A percentile compares a stretch with the other conserved stretches of the same genome.
Evolutionary conservation across 1,140 invertebrate species (phyloP).

Genomic region (Protaetia brevitarsis): DNA sequence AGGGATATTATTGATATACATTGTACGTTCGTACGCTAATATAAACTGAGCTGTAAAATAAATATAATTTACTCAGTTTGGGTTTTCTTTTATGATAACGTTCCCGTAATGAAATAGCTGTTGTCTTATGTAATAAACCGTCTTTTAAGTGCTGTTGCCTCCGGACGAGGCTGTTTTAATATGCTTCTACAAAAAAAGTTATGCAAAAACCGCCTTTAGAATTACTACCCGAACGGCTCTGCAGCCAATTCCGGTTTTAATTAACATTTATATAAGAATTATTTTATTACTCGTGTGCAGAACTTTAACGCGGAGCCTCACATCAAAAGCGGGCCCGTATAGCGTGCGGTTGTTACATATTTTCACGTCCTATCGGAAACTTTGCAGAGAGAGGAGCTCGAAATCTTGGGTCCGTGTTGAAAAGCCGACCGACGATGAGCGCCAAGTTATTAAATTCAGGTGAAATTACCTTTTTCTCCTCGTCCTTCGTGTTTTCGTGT

Average conservation of each 20-base stretch:
- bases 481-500: background rate
- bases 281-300: background rate
- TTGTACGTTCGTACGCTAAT: too few species aligned
- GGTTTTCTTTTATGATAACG: too few species aligned
- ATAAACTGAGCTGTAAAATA: too few species aligned
- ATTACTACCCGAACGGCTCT: too few species aligned
- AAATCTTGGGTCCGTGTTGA: background rate
- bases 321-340: background rate
- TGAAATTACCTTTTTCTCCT: conserved; percentile 1
- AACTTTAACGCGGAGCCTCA: background rate
- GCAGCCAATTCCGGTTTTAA: too few species aligned
- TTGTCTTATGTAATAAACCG: too few species aligned
- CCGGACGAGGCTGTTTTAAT: too few species aligned
- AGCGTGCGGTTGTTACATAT: background rate
- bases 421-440: background rate
- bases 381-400: background rate
- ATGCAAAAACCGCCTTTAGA: background rate
- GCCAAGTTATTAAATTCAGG: conserved; percentile 4
- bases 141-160: too few species aligned
- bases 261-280: background rate
- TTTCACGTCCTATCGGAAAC: conserved; percentile 1
- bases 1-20: too few species aligned
- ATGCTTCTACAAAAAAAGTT: too few species aligned
- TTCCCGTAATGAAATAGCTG: too few species aligned
- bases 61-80: too few species aligned